Conservation (phyloP, 2,113 vertebrate genomes). For the Taxidea taxus region DNA sequence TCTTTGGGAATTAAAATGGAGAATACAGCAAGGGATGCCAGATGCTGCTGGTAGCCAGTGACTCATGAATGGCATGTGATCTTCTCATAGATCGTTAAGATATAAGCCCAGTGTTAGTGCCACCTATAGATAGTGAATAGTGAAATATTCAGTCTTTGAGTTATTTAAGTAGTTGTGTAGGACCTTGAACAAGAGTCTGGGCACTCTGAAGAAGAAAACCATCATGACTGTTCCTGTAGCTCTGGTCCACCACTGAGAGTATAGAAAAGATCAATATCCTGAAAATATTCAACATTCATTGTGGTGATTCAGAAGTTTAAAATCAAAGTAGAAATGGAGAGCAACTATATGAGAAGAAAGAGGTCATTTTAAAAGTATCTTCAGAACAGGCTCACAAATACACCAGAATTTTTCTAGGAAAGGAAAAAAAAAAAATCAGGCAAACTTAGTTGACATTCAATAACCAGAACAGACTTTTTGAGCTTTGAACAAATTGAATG, state of each 20-base stretch:
- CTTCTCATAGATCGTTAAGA: not conserved
- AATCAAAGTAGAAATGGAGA: not conserved
- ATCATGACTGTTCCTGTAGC: not conserved
- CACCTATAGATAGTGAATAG: not conserved
- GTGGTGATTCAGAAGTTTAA: not conserved
- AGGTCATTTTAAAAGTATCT: not conserved
- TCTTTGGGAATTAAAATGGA: not conserved
- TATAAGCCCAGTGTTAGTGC: not conserved
- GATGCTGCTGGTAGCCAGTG: not conserved
- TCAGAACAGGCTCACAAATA: not conserved
- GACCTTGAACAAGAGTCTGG: not conserved
- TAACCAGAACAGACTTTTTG: not conserved
- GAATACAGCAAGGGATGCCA: not conserved
- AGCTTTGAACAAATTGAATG: not conserved
- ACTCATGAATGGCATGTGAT: not conserved
- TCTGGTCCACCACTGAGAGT: not conserved
- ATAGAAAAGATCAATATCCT: not conserved
- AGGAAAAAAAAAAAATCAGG: not conserved
- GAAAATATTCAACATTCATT: not conserved
- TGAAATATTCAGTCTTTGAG: not conserved
- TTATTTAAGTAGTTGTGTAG: not conserved
- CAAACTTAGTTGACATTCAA: not conserved
- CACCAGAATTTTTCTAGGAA: not conserved
- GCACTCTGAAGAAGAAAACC: not conserved
- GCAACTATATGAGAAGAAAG: not conserved